phyloP scores from a whole-genome alignment of 2,113 vertebrate species.

The Okapia johnstoni region DNA sequence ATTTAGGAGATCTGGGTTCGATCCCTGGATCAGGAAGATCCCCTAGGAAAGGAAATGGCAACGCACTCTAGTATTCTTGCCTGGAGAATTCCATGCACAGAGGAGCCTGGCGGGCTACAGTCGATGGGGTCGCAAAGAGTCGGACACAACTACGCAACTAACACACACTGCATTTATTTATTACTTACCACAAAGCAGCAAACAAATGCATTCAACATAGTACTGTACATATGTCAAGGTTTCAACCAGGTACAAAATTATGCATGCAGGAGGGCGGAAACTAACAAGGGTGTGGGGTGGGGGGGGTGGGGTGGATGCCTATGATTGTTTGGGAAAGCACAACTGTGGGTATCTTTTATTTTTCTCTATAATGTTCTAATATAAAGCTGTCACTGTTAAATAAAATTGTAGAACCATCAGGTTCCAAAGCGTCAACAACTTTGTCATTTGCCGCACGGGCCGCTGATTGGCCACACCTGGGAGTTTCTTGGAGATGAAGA shows the following conservation, averaged over 20 bases:
- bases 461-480: neutral
- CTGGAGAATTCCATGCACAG: neutral
- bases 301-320: neutral
- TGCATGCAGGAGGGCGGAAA: neutral
- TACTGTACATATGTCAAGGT: neutral
- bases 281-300: neutral
- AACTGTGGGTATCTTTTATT: neutral
- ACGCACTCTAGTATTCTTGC: neutral
- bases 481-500: neutral
- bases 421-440: neutral
- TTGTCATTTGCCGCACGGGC: too few relatives aligned
- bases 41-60: neutral
- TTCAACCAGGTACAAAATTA: neutral
- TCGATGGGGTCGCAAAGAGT: neutral
- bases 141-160: neutral
- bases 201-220: neutral
- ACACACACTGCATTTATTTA: neutral
- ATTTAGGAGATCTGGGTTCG: neutral
- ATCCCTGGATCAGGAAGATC: neutral
- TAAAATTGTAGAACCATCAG: neutral
- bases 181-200: neutral
- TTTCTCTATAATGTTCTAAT: neutral
- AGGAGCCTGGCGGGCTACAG: neutral
- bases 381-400: neutral
- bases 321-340: neutral